Evolutionary conservation across 2,888 invertebrate species (phyloP).

Genomic region (Parnassius orleans): DNA sequence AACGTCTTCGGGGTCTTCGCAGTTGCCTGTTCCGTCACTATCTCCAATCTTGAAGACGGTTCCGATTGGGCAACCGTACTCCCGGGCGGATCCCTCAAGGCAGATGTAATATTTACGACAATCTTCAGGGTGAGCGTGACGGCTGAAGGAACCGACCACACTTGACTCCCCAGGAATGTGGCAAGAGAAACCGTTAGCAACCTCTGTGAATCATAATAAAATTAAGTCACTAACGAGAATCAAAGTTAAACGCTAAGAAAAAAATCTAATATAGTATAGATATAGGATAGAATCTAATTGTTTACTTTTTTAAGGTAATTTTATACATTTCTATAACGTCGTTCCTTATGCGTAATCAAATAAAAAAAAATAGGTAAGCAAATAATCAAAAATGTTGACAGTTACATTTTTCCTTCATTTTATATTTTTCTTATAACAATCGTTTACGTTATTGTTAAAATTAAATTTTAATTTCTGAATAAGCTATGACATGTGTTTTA

Average conservation of each 20-base stretch:
- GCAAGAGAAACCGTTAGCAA: conserved; percentile 93
- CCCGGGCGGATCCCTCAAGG: conserved; percentile 92
- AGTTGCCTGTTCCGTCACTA: conserved; percentile 94
- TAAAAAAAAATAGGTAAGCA: no score
- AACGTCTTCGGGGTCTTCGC: conserved; percentile 97
- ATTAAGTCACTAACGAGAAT: not conserved
- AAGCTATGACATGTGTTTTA: no score
- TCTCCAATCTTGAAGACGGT: conserved; percentile 97
- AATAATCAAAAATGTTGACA: no score
- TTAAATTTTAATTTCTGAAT: no score
- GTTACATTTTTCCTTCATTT: no score
- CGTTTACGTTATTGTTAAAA: no score
- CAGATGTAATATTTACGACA: conserved; percentile 98
- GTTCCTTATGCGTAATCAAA: no score
- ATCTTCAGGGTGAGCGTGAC: conserved; percentile 96
- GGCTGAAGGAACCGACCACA: conserved; percentile 93
- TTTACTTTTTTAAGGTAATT: no score
- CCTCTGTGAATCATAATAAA: conserved; percentile 83
- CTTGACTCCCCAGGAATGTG: conserved; percentile 91
- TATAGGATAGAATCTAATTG: no score
- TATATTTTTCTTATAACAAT: no score
- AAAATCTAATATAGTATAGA: not conserved
- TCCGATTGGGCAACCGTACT: conserved; percentile 97
- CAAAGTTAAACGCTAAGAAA: not conserved
- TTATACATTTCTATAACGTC: no score